Evolutionary conservation across 1,140 invertebrate species (phyloP).

Genomic region (Dreissena polymorpha): DNA sequence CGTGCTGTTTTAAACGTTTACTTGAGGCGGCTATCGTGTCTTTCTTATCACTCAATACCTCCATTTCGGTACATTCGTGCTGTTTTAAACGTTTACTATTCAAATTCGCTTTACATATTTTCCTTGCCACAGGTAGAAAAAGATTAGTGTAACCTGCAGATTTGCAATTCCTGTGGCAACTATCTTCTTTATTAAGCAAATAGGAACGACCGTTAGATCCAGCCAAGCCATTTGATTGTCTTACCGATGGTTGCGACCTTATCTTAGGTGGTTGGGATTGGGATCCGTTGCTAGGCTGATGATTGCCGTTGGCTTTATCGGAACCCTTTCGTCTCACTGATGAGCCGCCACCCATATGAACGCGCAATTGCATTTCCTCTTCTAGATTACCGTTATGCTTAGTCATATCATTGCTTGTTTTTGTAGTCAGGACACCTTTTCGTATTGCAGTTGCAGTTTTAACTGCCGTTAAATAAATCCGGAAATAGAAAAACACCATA

Average conservation of each 20-base stretch:
- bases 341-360: too few relatives aligned
- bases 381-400: too few relatives aligned
- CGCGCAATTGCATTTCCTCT: too few relatives aligned
- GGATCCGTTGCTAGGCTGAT: too few relatives aligned
- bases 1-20: background rate
- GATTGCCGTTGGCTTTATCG: too few relatives aligned
- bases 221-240: background rate
- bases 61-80: background rate
- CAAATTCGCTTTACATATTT: too few relatives aligned
- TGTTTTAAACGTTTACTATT: too few relatives aligned
- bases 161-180: background rate
- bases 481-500: conserved; percentile 97
- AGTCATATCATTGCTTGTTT: background rate
- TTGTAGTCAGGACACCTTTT: background rate
- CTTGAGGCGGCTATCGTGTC: too few relatives aligned
- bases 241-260: background rate
- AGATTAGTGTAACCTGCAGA: too few relatives aligned
- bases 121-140: too few relatives aligned
- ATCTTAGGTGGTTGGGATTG: too few relatives aligned
- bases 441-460: conserved; percentile 85
- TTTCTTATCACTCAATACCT: conserved; percentile 11
- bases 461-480: conserved; percentile 94
- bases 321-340: too few relatives aligned
- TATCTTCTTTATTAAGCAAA: background rate
- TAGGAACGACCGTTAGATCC: conserved; percentile 12